Evolutionary conservation across 1,140 invertebrate genomes (phyloP).

Genomic region (Drosophila asahinai): DNA sequence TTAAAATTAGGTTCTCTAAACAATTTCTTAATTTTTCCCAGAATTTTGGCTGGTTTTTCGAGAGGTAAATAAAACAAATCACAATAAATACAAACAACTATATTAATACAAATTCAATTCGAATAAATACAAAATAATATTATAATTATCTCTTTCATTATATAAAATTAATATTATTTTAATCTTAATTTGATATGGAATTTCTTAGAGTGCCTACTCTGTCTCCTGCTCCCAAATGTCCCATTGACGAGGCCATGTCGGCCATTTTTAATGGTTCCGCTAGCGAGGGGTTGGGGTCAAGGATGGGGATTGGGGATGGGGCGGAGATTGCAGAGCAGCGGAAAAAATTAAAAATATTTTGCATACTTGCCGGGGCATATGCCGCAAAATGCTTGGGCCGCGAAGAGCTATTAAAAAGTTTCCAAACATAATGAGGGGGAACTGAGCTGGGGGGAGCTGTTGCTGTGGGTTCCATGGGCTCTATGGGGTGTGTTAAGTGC

Average conservation of each 20-base stretch:
- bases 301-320: neutral
- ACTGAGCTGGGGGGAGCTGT: too few species aligned
- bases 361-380: constrained; percentile 53
- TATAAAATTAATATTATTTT: too few species aligned
- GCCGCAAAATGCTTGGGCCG: constrained; percentile 56
- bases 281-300: constrained; percentile 8
- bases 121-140: too few species aligned
- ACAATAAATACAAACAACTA: too few species aligned
- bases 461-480: neutral
- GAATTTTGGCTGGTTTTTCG: too few species aligned
- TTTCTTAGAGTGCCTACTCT: constrained; percentile 9
- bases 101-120: too few species aligned
- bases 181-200: too few species aligned
- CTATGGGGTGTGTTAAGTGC: neutral
- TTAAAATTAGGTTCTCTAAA: too few species aligned
- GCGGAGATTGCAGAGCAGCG: constrained; percentile 15
- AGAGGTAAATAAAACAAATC: neutral
- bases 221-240: constrained; percentile 62
- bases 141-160: too few species aligned
- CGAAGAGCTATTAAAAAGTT: constrained; percentile 73
- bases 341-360: constrained; percentile 61
- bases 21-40: too few species aligned
- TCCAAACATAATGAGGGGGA: constrained; percentile 31
- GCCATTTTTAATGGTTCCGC: constrained; percentile 75
- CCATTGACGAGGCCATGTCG: constrained; percentile 63